Evolutionary conservation across 1,140 invertebrate genomes (phyloP).

Genomic region (Triops longicaudatus): DNA sequence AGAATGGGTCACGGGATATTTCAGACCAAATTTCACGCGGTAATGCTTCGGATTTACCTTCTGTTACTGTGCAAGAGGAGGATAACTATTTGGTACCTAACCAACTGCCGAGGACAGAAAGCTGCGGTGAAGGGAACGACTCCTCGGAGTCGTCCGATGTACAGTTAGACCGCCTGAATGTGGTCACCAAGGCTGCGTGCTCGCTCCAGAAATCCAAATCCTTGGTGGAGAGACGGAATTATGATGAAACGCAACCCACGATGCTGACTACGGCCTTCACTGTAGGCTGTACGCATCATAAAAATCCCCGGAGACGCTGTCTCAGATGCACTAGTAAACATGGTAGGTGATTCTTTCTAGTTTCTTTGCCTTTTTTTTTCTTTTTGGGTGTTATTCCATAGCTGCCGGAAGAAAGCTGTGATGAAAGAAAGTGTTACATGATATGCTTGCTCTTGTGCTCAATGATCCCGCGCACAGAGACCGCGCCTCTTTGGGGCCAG

Average conservation of each 20-base stretch:
- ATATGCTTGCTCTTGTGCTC: constrained; percentile 5
- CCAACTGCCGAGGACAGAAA: not conserved
- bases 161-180: not conserved
- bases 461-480: not conserved
- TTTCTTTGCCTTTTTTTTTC: not conserved
- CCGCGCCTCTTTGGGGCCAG: not conserved
- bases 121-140: not conserved
- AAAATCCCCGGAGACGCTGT: constrained; percentile 2
- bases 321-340: not conserved
- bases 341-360: not conserved
- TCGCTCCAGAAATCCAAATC: not conserved
- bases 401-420: not conserved
- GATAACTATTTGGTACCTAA: not conserved
- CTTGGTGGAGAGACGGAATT: not conserved
- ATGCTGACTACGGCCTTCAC: not conserved
- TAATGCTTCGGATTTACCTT: not conserved
- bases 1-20: not conserved
- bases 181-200: not conserved
- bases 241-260: not conserved
- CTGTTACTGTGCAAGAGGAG: not conserved
- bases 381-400: not conserved
- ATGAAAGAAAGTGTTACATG: not conserved
- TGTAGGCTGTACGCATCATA: not conserved
- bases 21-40: not conserved
- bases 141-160: not conserved